Percentiles rank a stretch among this genome's conserved stretches.
Evolutionary conservation across 1,140 invertebrate genomes (phyloP).

Genomic region (Medauroidea extradentata): DNA sequence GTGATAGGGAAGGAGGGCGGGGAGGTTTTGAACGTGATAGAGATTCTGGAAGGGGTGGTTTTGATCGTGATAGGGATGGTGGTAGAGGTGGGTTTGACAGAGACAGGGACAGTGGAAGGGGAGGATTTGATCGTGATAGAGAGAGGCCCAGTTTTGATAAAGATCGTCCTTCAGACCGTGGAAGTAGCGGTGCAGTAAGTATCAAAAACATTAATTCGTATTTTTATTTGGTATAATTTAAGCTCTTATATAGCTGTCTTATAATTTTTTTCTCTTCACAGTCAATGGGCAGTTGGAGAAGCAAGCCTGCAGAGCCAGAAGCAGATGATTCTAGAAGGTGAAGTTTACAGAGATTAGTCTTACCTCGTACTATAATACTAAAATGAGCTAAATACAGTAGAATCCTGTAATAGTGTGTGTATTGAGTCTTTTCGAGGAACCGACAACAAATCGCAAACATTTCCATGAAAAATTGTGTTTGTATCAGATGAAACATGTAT

Average conservation of each 20-base stretch:
- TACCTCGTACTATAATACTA: not conserved
- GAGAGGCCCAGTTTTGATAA: no score
- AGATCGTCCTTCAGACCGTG: not conserved
- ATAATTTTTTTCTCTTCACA: not conserved
- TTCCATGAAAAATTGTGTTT: not conserved
- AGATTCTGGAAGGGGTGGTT: conserved; percentile 2
- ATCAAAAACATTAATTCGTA: not conserved
- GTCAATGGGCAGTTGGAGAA: conserved; percentile 8
- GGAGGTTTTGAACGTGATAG: not conserved
- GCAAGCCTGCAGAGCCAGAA: not conserved
- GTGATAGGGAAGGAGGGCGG: conserved; percentile 10
- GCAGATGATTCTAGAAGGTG: conserved; percentile 4
- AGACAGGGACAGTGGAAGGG: no score
- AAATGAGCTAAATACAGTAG: not conserved
- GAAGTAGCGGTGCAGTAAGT: not conserved
- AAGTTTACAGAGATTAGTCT: not conserved
- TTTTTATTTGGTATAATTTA: not conserved
- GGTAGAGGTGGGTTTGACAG: conserved; percentile 1
- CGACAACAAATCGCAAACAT: no score
- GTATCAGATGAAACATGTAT: not conserved
- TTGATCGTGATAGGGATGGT: not conserved
- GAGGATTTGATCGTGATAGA: no score
- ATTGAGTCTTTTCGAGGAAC: not conserved
- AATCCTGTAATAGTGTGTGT: not conserved
- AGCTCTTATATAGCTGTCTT: not conserved